Evolutionary conservation across 2,797 vertebrate genomes (phyloP), one percentile per base, ranked within the genome.

Genomic region (Borostomias antarcticus): DNA sequence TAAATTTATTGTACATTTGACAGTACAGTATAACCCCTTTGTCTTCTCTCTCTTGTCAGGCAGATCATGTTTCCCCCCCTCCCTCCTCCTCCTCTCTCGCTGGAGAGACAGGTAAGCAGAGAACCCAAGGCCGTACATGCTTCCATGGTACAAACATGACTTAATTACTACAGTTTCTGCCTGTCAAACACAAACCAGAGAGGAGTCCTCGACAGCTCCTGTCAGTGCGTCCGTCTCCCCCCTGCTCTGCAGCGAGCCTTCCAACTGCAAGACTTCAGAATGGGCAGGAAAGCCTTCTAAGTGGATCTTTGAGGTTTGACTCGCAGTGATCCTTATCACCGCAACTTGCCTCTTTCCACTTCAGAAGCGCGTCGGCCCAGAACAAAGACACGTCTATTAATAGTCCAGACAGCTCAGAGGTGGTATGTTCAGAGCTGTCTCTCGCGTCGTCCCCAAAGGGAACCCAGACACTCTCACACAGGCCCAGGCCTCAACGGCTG

Each of bases 351-450:
- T 85, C 76, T 65, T 74, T 87, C 77, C 82, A 78, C 86, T 86
- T 87, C 74, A 82, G 76, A 84, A 82, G 76, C 69, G 66, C 83
- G 86, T 83, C 85, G 75, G 62, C 77, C n/a, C 0, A n/a, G 76
- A 89, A 88, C 89, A 89, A 89, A 88, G 88, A 86, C 77, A n/a
- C 64, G 81, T 84, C 87, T 89, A 86, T 88, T 88, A 87, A 88
- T 82, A 85, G 85, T 68, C 58, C 43, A 78, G 73, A 74, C 81
- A 59, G 77, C 60, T 0, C 72, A 66, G 74, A 80, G 83, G 85
- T 77, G 85, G 79, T 70, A 68, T 73, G 72, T 54, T 77, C 71
- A 9, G 76, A 68, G 75, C 79, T 66, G 74, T 75, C 77, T 76
- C 67, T 79, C 81, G 74, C 69, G 64, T 79, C 45, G 19, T 72